Conservation (phyloP, 2,888 invertebrate genomes). For the Lacanobia oleracea region DNA sequence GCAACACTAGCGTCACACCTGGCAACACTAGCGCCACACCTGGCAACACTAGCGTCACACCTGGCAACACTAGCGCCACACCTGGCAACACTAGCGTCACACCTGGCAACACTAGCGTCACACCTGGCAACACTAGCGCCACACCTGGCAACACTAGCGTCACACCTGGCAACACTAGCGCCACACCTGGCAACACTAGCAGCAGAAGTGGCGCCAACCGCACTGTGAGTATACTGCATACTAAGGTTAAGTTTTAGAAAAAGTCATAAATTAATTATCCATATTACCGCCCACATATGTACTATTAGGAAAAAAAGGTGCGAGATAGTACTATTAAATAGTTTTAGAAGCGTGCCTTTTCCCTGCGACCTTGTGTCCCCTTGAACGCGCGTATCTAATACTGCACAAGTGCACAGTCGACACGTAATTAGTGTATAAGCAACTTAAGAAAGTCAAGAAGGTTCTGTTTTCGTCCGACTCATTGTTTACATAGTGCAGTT, state of each 20-base stretch:
- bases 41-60: neutral
- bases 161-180: neutral
- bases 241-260: too few relatives aligned
- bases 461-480: neutral
- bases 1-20: neutral
- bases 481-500: neutral
- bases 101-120: neutral
- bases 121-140: neutral
- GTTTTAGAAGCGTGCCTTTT: neutral
- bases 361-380: neutral
- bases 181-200: neutral
- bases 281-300: too few relatives aligned
- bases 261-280: too few relatives aligned
- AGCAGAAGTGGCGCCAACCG: conserved; percentile 20
- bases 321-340: neutral
- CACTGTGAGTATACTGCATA: conserved; percentile 27
- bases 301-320: neutral
- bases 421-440: neutral
- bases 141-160: neutral
- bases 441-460: neutral
- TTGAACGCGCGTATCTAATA: neutral
- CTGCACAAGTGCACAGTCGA: neutral
- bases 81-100: neutral
- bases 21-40: neutral
- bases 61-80: neutral